Evolutionary conservation across 2,797 vertebrate genomes (phyloP), one percentile per base, ranked within the genome.

Genomic region (Rhadinocentrus ornatus): DNA sequence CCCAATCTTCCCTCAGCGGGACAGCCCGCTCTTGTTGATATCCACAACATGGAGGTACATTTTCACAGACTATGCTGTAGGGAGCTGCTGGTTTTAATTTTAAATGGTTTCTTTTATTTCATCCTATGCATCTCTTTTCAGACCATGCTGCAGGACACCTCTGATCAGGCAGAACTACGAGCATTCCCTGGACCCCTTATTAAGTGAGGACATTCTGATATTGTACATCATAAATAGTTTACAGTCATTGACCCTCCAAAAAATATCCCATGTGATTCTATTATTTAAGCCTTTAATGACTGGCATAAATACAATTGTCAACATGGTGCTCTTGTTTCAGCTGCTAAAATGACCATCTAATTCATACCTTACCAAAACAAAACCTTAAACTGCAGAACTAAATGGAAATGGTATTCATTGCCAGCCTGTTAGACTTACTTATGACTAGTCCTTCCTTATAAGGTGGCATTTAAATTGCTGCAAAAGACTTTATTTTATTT

Each of bases 1-100:
- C 95, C 97, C 37, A 99, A 99, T 82, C 91, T 99, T 22, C 98
- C 98, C 39, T 97, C 98, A 0, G 97, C 97, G 44, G 98, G 98
- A n/a, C 97, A 99, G 86, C 98, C 98, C 0, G 96, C 98, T 12
- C 89, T 99, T 35, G 97, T 99, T 7, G 97, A 99, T 78, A 93
- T 99, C 60, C 93, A 98, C 93, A 98, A 94, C 85, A 90, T 99
- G 93, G 98, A 99, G 96, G 98, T 99, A 90, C 0, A 12, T 31
- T 57, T 85, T 26, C 46, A 66, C 6, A 31, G 16, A 29, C 18
- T 2, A 50, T 50, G 46, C 22, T 48, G 44, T 50, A 10, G 41
- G n/a, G 9, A 7, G n/a, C n/a, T 22, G 10, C 46, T 50, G 8
- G 8, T n/a, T 9, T 50, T 50, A 10, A 12, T n/a, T n/a, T n/a